Evolutionary conservation across 1,140 invertebrate species (phyloP).

Genomic region (Drosophila arawakana): DNA sequence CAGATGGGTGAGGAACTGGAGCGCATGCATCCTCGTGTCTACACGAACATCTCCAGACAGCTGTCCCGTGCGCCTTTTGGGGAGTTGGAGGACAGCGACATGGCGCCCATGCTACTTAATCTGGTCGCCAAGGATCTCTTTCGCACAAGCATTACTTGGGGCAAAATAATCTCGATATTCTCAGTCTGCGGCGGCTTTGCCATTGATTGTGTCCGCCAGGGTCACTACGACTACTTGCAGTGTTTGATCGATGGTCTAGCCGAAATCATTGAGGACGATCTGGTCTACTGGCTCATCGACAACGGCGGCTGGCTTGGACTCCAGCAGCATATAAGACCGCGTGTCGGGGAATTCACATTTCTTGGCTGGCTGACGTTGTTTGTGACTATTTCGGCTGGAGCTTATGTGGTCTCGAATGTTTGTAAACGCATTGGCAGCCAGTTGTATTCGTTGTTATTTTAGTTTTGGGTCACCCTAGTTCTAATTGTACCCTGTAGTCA

Average conservation of each 20-base stretch:
- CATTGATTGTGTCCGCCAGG: conserved; percentile 89
- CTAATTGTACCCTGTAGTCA: conserved; percentile 56
- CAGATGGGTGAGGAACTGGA: conserved; percentile 86
- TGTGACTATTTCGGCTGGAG: conserved; percentile 70
- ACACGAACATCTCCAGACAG: conserved; percentile 87
- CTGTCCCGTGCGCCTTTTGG: conserved; percentile 85
- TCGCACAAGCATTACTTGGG: conserved; percentile 87
- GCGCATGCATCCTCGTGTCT: conserved; percentile 88
- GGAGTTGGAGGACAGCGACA: conserved; percentile 86
- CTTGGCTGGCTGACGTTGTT: conserved; percentile 81
- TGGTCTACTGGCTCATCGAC: conserved; percentile 88
- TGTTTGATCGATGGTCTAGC: conserved; percentile 87
- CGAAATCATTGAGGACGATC: conserved; percentile 88
- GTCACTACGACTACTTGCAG: conserved; percentile 88
- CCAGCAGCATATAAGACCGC: conserved; percentile 75
- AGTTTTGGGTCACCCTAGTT: conserved; percentile 41
- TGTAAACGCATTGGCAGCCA: conserved; percentile 77
- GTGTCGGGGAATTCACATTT: conserved; percentile 72
- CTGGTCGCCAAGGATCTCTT: conserved; percentile 88
- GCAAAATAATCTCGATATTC: conserved; percentile 89
- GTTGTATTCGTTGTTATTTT: conserved; percentile 81
- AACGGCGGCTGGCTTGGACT: conserved; percentile 89
- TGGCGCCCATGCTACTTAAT: conserved; percentile 86
- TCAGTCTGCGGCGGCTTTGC: conserved; percentile 89
- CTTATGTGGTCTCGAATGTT: conserved; percentile 77